Conservation (phyloP, 2,113 vertebrate species). For the Australoheros scitulus region DNA sequence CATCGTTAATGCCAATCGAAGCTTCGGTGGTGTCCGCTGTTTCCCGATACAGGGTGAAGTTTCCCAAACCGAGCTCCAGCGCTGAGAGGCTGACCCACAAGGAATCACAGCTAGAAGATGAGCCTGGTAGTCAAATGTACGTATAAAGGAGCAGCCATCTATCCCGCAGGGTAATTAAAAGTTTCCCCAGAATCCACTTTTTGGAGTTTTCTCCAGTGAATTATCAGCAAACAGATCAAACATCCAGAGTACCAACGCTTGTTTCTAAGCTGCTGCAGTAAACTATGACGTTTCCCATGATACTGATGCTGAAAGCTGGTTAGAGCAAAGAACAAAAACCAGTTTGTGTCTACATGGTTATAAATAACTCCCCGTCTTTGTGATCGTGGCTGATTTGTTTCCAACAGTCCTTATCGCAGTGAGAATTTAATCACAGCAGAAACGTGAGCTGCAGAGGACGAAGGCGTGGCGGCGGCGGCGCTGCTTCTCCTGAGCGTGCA, state of each 20-base stretch:
- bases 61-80: too few relatives aligned
- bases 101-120: not conserved
- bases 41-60: too few relatives aligned
- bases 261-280: not conserved
- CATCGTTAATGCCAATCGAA: too few relatives aligned
- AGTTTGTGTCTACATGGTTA: not conserved
- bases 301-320: not conserved
- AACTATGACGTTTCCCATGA: not conserved
- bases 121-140: not conserved
- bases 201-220: not conserved
- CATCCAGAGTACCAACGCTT: not conserved
- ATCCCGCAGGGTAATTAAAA: not conserved
- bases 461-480: not conserved
- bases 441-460: not conserved
- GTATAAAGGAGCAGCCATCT: not conserved
- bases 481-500: slow-evolving; percentile 14
- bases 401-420: not conserved
- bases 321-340: not conserved
- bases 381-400: not conserved
- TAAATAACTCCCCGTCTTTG: not conserved
- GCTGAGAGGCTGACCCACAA: too few relatives aligned
- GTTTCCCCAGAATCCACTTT: not conserved
- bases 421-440: not conserved
- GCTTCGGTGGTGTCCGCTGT: too few relatives aligned
- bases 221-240: not conserved